Percentiles rank a stretch among this genome's conserved stretches.
Evolutionary conservation across 2,113 vertebrate genomes (phyloP).

Genomic region (Cisticola juncidis): DNA sequence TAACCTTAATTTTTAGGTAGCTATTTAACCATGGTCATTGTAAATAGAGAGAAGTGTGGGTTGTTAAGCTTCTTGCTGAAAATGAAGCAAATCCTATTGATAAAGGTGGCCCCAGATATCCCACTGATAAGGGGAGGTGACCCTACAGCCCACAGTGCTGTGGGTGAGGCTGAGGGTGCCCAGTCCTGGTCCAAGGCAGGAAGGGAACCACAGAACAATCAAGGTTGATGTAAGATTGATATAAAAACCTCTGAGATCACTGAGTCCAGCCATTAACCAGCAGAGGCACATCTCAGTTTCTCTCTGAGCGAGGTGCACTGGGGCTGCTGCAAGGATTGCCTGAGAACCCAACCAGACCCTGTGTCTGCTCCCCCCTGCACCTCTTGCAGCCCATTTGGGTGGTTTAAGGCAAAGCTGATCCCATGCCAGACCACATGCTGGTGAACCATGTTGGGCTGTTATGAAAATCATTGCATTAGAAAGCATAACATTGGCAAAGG

Average conservation of each 20-base stretch:
- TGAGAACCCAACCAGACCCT: background rate
- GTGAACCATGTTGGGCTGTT: conserved; percentile 32
- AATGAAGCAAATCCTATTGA: background rate
- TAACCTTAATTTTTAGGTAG: background rate
- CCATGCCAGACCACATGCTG: conserved; percentile 26
- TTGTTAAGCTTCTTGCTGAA: background rate
- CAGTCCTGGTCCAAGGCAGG: background rate
- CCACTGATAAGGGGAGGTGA: too few species aligned
- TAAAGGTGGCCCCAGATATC: too few species aligned
- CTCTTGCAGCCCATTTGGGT: background rate
- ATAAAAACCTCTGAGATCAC: background rate
- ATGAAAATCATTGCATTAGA: background rate
- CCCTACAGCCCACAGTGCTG: rapidly evolving
- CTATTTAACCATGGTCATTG: rapidly evolving
- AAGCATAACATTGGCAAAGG: conserved; percentile 43
- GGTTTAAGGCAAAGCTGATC: background rate
- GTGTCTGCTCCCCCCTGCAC: background rate
- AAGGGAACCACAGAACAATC: rapidly evolving
- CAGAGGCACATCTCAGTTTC: rapidly evolving
- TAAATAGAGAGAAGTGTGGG: rapidly evolving
- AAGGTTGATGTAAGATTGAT: background rate
- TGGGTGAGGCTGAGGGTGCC: rapidly evolving
- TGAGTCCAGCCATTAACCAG: rapidly evolving
- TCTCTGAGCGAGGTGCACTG: background rate
- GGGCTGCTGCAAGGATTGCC: background rate